Conservation (phyloP, 2,888 invertebrate genomes). For the Phyllotreta cruciferae region DNA sequence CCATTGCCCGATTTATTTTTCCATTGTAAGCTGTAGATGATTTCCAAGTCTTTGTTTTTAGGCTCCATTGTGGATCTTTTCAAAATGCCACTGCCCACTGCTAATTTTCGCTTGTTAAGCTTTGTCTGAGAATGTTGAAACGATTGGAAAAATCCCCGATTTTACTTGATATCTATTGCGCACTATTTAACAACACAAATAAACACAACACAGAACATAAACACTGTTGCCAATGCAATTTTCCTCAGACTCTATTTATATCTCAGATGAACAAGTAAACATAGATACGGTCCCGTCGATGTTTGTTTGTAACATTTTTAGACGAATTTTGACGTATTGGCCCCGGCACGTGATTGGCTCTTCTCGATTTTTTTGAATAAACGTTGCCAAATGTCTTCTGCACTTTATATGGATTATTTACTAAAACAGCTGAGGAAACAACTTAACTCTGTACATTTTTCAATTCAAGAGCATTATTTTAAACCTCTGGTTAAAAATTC, state of each 20-base stretch:
- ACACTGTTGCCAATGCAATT: conserved; percentile 6
- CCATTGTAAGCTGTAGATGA: conserved; percentile 60
- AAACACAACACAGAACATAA: neutral
- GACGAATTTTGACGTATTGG: too few species aligned
- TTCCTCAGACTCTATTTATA: neutral
- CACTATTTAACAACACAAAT: conserved; percentile 16
- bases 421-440: too few species aligned
- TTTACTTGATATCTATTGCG: conserved; percentile 23
- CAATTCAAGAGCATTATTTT: too few species aligned
- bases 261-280: neutral
- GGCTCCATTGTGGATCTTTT: conserved; percentile 43
- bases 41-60: conserved; percentile 53
- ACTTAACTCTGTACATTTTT: too few species aligned
- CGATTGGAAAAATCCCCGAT: conserved; percentile 4
- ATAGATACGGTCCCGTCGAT: too few species aligned
- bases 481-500: too few species aligned
- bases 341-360: too few species aligned
- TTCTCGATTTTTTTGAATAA: too few species aligned
- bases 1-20: conserved; percentile 54
- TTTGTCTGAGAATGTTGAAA: conserved; percentile 5
- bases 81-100: too few species aligned
- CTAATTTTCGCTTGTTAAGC: conserved; percentile 6
- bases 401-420: too few species aligned
- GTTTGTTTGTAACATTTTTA: too few species aligned
- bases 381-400: too few species aligned